These are phyloP conservation scores for Acanthurus tractus DNA, from an alignment of 2,797 vertebrate species.

Conservation along the genomic window DNA sequence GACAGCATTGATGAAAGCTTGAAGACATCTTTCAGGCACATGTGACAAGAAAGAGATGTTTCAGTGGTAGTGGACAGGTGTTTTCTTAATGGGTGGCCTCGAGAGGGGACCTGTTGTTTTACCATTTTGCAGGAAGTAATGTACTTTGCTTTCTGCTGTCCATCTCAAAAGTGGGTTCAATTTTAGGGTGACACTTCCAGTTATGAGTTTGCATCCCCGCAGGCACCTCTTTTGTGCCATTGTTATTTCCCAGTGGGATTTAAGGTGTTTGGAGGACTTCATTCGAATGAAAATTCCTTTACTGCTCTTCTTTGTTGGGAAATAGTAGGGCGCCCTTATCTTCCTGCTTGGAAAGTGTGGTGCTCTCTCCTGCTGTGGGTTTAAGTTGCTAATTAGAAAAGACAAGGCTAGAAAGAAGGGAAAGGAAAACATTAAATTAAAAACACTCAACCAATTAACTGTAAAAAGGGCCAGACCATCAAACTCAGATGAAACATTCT, in stretches of 20 bases:
- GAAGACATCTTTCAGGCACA: conserved; percentile 73
- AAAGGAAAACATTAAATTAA: conserved; percentile 76
- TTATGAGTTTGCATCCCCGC: conserved; percentile 81
- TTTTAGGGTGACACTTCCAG: conserved; percentile 79
- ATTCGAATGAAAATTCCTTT: conserved; percentile 91
- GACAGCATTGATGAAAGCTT: conserved; percentile 80
- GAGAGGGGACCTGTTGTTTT: conserved; percentile 48
- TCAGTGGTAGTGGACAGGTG: conserved; percentile 69
- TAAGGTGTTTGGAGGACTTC: conserved; percentile 81
- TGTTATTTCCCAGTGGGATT: conserved; percentile 85
- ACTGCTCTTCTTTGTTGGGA: conserved; percentile 84
- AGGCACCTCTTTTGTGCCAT: conserved; percentile 81
- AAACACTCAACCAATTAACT: conserved; percentile 54
- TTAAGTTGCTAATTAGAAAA: conserved; percentile 89
- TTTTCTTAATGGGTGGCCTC: conserved; percentile 55
- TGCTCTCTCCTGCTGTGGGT: conserved; percentile 86
- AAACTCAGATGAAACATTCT: conserved; percentile 34
- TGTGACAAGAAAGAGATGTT: conserved; percentile 77
- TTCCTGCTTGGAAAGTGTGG: conserved; percentile 79
- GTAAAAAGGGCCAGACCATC: conserved; percentile 40
- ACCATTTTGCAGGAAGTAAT: conserved; percentile 65
- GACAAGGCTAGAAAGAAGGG: conserved; percentile 73
- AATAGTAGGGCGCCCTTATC: conserved; percentile 82
- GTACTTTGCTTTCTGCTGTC: conserved; percentile 66
- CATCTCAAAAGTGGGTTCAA: conserved; percentile 63